These are phyloP conservation scores for Crambe crambe DNA, from an alignment of 37 sponge, comb jelly and placozoan genomes.

Conservation along the genomic window DNA sequence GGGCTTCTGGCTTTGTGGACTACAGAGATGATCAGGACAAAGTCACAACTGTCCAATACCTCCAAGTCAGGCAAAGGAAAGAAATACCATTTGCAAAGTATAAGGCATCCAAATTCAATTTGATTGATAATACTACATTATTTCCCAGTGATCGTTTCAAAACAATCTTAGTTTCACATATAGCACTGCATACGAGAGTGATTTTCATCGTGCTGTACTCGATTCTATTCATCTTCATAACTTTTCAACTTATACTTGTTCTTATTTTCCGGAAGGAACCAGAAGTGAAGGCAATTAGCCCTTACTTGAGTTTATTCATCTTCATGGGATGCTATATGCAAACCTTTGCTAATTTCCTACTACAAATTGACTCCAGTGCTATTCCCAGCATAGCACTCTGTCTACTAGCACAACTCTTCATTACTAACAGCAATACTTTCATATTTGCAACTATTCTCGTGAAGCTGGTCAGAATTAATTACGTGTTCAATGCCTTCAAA, in stretches of 20 bases:
- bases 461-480: background rate
- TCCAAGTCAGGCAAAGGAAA: slow-evolving; percentile 6
- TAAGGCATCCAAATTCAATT: background rate
- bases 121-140: background rate
- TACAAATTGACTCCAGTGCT: background rate
- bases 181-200: slow-evolving; percentile 7
- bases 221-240: background rate
- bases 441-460: slow-evolving; percentile 17
- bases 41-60: background rate
- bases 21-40: background rate
- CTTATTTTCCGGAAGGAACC: slow-evolving; percentile 4
- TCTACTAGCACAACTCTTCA: too few relatives aligned
- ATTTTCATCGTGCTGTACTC: background rate
- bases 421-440: background rate
- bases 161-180: background rate
- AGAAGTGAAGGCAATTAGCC: slow-evolving; percentile 54
- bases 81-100: background rate
- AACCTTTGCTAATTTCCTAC: background rate
- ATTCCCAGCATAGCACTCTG: too few relatives aligned
- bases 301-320: slow-evolving; percentile 26
- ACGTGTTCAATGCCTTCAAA: background rate
- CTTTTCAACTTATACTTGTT: slow-evolving; percentile 11
- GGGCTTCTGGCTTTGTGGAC: background rate
- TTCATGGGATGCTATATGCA: slow-evolving; percentile 32
- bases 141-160: slow-evolving; percentile 39